These are phyloP conservation scores for Malacosoma neustria DNA, from an alignment of 2,888 invertebrate species.

Conservation along the genomic window DNA sequence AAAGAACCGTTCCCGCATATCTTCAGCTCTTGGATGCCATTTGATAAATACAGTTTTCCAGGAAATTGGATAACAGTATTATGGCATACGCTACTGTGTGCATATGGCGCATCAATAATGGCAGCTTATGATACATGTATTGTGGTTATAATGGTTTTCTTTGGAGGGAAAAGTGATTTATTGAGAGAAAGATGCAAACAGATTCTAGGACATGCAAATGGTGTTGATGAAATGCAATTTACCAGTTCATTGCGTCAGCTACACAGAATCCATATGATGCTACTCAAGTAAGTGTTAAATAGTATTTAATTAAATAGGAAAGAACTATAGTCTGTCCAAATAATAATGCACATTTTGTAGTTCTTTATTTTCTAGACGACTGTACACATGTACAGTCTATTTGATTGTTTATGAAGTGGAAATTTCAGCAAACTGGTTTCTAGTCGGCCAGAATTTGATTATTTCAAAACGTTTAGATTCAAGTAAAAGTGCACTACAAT, in stretches of 20 bases:
- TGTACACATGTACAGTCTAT: too few species aligned
- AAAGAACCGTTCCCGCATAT: constrained; percentile 50
- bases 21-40: constrained; percentile 56
- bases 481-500: too few species aligned
- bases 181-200: constrained; percentile 42
- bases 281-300: constrained; percentile 45
- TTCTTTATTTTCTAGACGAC: too few species aligned
- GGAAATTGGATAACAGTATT: constrained; percentile 46
- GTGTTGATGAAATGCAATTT: constrained; percentile 23
- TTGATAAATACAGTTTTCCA: constrained; percentile 45
- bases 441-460: too few species aligned
- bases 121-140: constrained; percentile 42
- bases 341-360: too few species aligned
- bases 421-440: too few species aligned
- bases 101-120: constrained; percentile 41
- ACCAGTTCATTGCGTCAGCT: constrained; percentile 26
- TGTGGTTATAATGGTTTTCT: constrained; percentile 48
- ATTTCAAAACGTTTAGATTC: too few species aligned
- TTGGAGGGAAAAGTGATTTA: constrained; percentile 51
- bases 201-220: constrained; percentile 28
- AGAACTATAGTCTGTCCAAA: too few species aligned
- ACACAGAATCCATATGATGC: constrained; percentile 33
- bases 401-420: too few species aligned
- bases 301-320: too few species aligned
- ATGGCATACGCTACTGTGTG: constrained; percentile 36